Percentiles rank a stretch among this genome's conserved stretches.
These are phyloP conservation scores for Drosophila austrosaltans DNA, from an alignment of 2,888 invertebrate genomes.

Conservation along the genomic window DNA sequence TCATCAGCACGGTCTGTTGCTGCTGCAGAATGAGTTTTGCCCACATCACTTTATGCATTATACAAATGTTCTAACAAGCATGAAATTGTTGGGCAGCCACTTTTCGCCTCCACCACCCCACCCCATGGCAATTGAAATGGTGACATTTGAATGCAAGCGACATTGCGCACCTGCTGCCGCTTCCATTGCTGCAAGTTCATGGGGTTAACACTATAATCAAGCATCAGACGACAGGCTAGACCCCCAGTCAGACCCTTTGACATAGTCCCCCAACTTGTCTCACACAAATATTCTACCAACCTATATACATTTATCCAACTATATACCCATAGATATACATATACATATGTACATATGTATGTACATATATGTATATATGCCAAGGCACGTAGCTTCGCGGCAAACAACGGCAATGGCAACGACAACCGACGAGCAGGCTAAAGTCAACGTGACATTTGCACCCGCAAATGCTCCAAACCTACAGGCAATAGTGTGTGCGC, in stretches of 20 bases:
- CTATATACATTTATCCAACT: conserved; percentile 5
- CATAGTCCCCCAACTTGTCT: conserved; percentile 30
- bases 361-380: conserved; percentile 10
- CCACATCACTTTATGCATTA: conserved; percentile 67
- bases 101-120: conserved; percentile 1
- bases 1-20: conserved; percentile 60
- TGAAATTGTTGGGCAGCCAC: conserved; percentile 64
- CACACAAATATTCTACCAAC: conserved; percentile 21
- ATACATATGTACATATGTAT: conserved; percentile 6
- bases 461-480: conserved; percentile 66
- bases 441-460: conserved; percentile 79
- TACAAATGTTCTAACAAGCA: conserved; percentile 68
- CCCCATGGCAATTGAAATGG: conserved; percentile 59
- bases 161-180: conserved; percentile 54
- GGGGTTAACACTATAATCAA: conserved; percentile 76
- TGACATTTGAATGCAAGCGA: conserved; percentile 60
- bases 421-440: conserved; percentile 43
- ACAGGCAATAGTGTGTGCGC: conserved; percentile 45
- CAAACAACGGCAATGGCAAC: conserved; percentile 53
- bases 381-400: conserved; percentile 48
- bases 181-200: conserved; percentile 71
- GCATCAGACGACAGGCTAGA: conserved; percentile 44
- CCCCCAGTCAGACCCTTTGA: conserved; percentile 46
- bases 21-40: conserved; percentile 39
- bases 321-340: conserved; percentile 3